A percentile compares a stretch with the other conserved stretches of the same genome.
Conservation (phyloP, 2,113 vertebrate genomes). For the Andinoacara biseriatus region DNA sequence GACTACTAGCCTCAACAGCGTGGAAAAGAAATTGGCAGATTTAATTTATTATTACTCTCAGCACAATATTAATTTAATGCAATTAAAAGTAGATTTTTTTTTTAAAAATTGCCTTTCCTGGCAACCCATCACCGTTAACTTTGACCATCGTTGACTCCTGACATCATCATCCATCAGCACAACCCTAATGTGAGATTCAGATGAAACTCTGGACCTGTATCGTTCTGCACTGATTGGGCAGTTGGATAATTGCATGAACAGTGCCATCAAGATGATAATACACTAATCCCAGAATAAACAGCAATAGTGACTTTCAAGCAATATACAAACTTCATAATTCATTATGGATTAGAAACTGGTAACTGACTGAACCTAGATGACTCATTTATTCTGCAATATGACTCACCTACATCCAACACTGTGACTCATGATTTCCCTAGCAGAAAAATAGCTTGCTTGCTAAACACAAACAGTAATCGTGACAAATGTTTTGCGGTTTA, state of each 20-base stretch:
- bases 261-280: background rate
- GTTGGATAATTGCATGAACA: background rate
- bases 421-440: background rate
- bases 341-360: background rate
- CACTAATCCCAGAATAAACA: background rate
- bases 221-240: background rate
- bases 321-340: background rate
- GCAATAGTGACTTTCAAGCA: background rate
- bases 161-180: background rate
- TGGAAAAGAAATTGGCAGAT: too few relatives aligned
- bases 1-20: too few relatives aligned
- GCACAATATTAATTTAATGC: background rate
- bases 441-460: too few relatives aligned
- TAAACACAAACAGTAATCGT: too few relatives aligned
- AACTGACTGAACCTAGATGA: background rate
- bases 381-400: conserved; percentile 1
- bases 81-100: too few relatives aligned
- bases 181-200: background rate
- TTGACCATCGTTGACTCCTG: background rate
- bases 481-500: too few relatives aligned
- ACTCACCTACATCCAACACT: background rate
- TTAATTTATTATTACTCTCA: too few relatives aligned
- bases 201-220: background rate
- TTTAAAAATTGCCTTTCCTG: background rate
- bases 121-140: background rate